A percentile compares a stretch with the other conserved stretches of the same genome.
Evolutionary conservation across 2,888 invertebrate species (phyloP).

Genomic region (Lomographa bimaculata): DNA sequence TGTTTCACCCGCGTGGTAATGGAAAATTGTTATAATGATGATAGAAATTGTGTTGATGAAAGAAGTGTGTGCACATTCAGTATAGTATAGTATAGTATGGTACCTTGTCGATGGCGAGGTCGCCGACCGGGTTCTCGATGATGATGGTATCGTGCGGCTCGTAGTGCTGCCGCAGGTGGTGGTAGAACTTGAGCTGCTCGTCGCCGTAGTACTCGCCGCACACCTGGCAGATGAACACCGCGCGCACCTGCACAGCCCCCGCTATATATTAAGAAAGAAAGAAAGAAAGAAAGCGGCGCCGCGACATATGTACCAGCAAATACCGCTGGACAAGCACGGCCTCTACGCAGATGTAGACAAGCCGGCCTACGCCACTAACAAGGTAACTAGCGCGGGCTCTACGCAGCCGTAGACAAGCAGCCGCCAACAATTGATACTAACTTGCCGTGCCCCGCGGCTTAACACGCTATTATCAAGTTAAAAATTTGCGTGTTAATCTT

Average conservation of each 20-base stretch:
- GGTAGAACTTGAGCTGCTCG: slow-evolving; percentile 92
- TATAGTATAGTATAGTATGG: background rate
- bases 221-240: slow-evolving; percentile 88
- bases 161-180: slow-evolving; percentile 92
- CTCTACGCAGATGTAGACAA: slow-evolving; percentile 67
- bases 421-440: too few relatives aligned
- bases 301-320: slow-evolving; percentile 71
- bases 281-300: slow-evolving; percentile 71
- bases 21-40: too few relatives aligned
- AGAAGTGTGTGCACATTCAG: too few relatives aligned
- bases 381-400: too few relatives aligned
- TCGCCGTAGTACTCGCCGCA: slow-evolving; percentile 89
- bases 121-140: slow-evolving; percentile 71
- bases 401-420: too few relatives aligned
- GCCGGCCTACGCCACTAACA: slow-evolving; percentile 57
- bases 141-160: slow-evolving; percentile 83
- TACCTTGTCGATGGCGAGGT: slow-evolving; percentile 73
- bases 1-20: too few relatives aligned
- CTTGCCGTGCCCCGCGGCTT: too few relatives aligned
- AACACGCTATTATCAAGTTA: too few relatives aligned
- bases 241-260: slow-evolving; percentile 57
- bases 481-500: too few relatives aligned
- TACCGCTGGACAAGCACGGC: slow-evolving; percentile 69
- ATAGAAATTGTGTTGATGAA: too few relatives aligned
- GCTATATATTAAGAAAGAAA: too few relatives aligned